Base-by-base conservation (phyloP, 2,888 invertebrate species). In the Synergus itoensis region DNA sequence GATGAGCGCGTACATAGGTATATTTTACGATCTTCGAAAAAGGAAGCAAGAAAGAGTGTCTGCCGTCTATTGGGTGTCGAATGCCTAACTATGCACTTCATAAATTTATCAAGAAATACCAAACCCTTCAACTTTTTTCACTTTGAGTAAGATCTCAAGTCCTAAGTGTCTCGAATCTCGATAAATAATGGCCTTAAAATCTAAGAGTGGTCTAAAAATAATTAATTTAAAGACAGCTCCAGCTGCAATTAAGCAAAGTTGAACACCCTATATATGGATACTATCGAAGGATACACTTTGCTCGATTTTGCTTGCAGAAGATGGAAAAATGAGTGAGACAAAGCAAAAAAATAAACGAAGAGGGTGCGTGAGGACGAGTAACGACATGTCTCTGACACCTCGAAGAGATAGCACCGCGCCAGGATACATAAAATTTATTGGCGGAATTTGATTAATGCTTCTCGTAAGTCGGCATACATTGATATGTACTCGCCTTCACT, bases 391-490 rank as follows among this genome's bases (percentile, higher is more conserved):
- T 81, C 83, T 84, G 84, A 83, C 84, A 84, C 83, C 83, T 83
- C 73, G 77, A 77, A 67, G 80, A 84, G 84, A 83, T 84, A 82
- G 84, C 80, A 65, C 81, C 79, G 81, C 80, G 67, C 82, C 79
- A 64, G 80, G 85, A 84, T 85, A 83, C 83, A 82, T 85, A 81
- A 83, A 85, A 84, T 84, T 85, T 85, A 86, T 85, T 85, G 86
- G 85, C 86, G 85, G 86, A 83, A 84, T 86, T 86, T 86, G 86
- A 86, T 86, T 85, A 86, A 86, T 86, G 86, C 76, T 81, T 77
- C 78, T 77, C 77, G 84, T 73, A 83, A 80, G 81, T 82, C 78
- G 81, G 80, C 75, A 84, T 82, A 84, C 81, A 81, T 79, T 79
- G 67, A 79, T 53, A 77, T 75, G 77, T 79, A 77, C 80, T 76